A percentile compares a stretch with the other conserved stretches of the same genome.
Evolutionary conservation across 2,797 vertebrate genomes (phyloP).

Genomic region (Oreochromis grahami): DNA sequence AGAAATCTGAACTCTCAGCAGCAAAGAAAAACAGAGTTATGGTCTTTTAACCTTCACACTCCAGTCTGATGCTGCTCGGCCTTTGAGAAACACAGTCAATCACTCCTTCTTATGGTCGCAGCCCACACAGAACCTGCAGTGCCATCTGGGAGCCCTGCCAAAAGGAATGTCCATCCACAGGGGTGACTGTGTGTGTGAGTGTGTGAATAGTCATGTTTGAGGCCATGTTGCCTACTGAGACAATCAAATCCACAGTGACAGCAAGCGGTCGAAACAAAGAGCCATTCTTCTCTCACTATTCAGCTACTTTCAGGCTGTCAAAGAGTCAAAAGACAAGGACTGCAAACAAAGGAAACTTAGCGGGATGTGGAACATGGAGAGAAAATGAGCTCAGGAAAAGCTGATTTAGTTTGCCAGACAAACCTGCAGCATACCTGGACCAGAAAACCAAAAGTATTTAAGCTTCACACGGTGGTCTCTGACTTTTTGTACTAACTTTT

Average conservation of each 20-base stretch:
- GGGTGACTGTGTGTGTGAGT: constrained; percentile 29
- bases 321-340: constrained; percentile 56
- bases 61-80: neutral
- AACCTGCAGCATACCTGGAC: constrained; percentile 47
- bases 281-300: constrained; percentile 61
- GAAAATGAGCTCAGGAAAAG: constrained; percentile 38
- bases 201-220: constrained; percentile 47
- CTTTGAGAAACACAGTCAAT: constrained; percentile 37
- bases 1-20: neutral
- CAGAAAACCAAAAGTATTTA: constrained; percentile 13
- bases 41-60: neutral
- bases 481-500: constrained; percentile 6
- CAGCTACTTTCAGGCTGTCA: constrained; percentile 55
- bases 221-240: constrained; percentile 58
- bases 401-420: constrained; percentile 27
- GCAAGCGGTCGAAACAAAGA: constrained; percentile 66
- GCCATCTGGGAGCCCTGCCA: constrained; percentile 62
- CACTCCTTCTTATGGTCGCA: constrained; percentile 27
- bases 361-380: constrained; percentile 10
- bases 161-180: constrained; percentile 64
- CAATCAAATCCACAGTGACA: constrained; percentile 72
- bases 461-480: neutral
- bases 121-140: constrained; percentile 50
- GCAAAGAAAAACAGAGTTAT: neutral
- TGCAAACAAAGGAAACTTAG: constrained; percentile 47